Evolutionary conservation across 2,888 invertebrate species (phyloP).

Genomic region (Clusia tigrina): DNA sequence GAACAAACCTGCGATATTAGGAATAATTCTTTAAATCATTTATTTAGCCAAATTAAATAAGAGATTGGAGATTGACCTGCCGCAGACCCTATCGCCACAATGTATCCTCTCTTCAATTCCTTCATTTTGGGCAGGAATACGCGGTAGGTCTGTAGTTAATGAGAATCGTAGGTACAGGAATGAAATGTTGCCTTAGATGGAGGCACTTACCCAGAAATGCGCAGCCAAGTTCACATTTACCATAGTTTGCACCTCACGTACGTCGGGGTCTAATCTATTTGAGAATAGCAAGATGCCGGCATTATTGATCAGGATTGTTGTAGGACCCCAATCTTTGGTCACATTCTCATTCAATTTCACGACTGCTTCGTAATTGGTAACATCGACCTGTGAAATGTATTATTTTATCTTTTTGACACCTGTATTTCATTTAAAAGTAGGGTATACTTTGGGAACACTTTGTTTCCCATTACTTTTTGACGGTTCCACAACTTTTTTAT

Average conservation of each 20-base stretch:
- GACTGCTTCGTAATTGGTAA: slow-evolving; percentile 46
- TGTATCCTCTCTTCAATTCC: slow-evolving; percentile 53
- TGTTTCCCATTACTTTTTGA: too few species aligned
- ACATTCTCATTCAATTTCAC: slow-evolving; percentile 43
- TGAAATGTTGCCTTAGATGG: too few species aligned
- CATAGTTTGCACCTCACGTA: slow-evolving; percentile 56
- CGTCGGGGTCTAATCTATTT: slow-evolving; percentile 39
- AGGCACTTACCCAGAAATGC: slow-evolving; percentile 60
- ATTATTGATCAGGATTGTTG: slow-evolving; percentile 64
- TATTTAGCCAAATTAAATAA: too few species aligned
- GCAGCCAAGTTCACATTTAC: slow-evolving; percentile 62
- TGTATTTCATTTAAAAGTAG: too few species aligned
- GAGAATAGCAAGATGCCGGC: slow-evolving; percentile 57
- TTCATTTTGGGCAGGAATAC: slow-evolving; percentile 62
- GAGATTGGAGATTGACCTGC: too few species aligned
- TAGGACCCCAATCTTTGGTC: slow-evolving; percentile 51
- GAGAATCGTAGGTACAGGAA: fast-evolving
- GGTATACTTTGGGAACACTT: too few species aligned
- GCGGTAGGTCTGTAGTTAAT: slow-evolving; percentile 54
- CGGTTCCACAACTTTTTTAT: too few species aligned
- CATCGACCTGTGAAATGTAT: slow-evolving; percentile 51
- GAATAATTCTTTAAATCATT: too few species aligned
- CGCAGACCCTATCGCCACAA: slow-evolving; percentile 60
- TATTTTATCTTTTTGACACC: too few species aligned
- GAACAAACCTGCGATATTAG: too few species aligned